Evolutionary conservation across 2,797 vertebrate genomes (phyloP), one percentile per base, ranked within the genome.

Genomic region (Gymnoscopelus braueri): DNA sequence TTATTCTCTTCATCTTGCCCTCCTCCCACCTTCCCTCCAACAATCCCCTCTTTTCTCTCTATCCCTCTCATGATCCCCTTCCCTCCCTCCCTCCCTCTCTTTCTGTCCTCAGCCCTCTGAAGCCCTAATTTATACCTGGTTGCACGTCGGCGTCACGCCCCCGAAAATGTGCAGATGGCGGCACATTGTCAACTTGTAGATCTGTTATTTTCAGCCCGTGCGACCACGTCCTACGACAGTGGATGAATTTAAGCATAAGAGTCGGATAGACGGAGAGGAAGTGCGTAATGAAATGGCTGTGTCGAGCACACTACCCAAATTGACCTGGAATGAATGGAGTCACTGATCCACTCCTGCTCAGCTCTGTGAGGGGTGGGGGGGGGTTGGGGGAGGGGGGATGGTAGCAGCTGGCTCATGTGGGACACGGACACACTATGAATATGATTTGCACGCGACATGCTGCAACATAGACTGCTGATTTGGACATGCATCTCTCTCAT

Each of bases 291-390:
- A 89, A 88, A 87, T 76, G 8, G 39, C 80, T 71, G 56, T 87
- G 88, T 91, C 29, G 65, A 88, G 79, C 85, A 86, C 82, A 80
- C 81, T 80, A 84, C 75, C 79, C 81, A 89, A 87, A 91, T 88
- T 90, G 89, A 93, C 72, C 86, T 75, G 69, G 74, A 84, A 88
- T 92, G 86, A 91, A 92, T 89, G 72, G 83, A 91, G 83, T 81
- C 86, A 89, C 67, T 90, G 84, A 93, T 86, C 78, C 67, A 57
- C 74, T 81, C 58, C 51, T n/a, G 79, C 75, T 80, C 70, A 80
- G 77, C 77, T 57, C 62, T 29, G 24, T 66, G 19, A 68, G 67
- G 82, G 75, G 70, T 70, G 72, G 64, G 55, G 73, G 64, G 55
- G 2, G 50, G 13, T 51, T 24, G 4, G 61, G 14, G 50, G 24